phyloP scores from a whole-genome alignment of 1,140 invertebrate species.

The Sesamia nonagrioides region DNA sequence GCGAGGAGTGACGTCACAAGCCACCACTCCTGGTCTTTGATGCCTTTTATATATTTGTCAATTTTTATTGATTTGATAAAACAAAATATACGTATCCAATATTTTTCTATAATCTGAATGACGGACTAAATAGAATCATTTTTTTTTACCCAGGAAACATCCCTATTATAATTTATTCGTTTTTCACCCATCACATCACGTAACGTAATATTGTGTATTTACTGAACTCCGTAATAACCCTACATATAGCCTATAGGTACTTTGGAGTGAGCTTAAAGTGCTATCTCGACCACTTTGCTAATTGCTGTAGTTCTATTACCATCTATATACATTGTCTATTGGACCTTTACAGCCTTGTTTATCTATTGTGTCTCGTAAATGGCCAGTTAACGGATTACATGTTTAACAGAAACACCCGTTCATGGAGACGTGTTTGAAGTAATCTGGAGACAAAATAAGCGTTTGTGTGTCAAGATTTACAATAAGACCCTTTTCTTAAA shows the following conservation, averaged over 20 bases:
- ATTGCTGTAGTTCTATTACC: constrained; percentile 42
- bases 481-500: neutral
- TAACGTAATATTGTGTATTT: constrained; percentile 26
- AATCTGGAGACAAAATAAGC: neutral
- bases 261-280: constrained; percentile 20
- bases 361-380: constrained; percentile 35
- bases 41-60: too few species aligned
- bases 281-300: constrained; percentile 35
- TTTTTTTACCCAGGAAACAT: too few species aligned
- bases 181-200: constrained; percentile 13
- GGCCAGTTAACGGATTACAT: constrained; percentile 44
- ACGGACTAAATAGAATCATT: too few species aligned
- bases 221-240: constrained; percentile 10
- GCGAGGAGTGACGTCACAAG: too few species aligned
- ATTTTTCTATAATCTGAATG: too few species aligned
- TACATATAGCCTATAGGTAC: too few species aligned
- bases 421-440: neutral
- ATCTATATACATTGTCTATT: constrained; percentile 29
- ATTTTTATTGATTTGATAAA: too few species aligned
- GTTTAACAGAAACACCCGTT: constrained; percentile 19
- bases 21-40: too few species aligned
- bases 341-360: constrained; percentile 31
- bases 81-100: too few species aligned
- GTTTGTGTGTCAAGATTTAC: neutral
- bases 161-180: neutral